Percentiles rank a stretch among this genome's conserved stretches.
These are phyloP conservation scores for Phortica magna DNA, from an alignment of 2,888 invertebrate genomes.

Conservation along the genomic window DNA sequence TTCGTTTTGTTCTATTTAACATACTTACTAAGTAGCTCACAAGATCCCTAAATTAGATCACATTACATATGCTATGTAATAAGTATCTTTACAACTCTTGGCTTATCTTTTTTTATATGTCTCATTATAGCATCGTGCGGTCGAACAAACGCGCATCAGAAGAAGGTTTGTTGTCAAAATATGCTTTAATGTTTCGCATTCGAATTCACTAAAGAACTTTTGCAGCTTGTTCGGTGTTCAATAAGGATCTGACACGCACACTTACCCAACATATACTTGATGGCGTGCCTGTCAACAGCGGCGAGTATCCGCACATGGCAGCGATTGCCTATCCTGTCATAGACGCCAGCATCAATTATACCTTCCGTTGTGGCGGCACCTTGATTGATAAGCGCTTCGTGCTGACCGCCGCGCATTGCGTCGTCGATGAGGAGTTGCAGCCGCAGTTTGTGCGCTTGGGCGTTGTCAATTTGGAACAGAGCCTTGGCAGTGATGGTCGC, in stretches of 20 bases:
- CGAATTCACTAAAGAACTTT: neutral
- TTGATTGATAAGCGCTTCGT: constrained; percentile 67
- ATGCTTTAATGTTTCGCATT: neutral
- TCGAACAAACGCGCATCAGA: neutral
- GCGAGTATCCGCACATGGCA: constrained; percentile 75
- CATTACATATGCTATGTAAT: no score
- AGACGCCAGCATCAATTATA: constrained; percentile 42
- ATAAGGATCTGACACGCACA: neutral
- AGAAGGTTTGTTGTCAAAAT: neutral
- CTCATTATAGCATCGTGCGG: neutral
- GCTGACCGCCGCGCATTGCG: constrained; percentile 74
- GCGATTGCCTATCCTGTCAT: constrained; percentile 63
- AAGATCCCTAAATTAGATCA: no score
- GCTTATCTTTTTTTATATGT: no score
- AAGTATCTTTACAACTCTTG: no score
- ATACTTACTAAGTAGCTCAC: neutral
- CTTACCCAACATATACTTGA: constrained; percentile 9
- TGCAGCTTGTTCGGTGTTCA: neutral
- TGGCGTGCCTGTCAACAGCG: constrained; percentile 53
- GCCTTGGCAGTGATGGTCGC: constrained; percentile 24
- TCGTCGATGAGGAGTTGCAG: constrained; percentile 41
- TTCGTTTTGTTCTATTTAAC: neutral
- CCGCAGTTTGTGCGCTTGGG: constrained; percentile 71
- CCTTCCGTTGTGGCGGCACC: constrained; percentile 70
- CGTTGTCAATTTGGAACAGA: constrained; percentile 57